Conservation (phyloP, 2,113 vertebrate genomes). For the Acrocephalus arundinaceus region DNA sequence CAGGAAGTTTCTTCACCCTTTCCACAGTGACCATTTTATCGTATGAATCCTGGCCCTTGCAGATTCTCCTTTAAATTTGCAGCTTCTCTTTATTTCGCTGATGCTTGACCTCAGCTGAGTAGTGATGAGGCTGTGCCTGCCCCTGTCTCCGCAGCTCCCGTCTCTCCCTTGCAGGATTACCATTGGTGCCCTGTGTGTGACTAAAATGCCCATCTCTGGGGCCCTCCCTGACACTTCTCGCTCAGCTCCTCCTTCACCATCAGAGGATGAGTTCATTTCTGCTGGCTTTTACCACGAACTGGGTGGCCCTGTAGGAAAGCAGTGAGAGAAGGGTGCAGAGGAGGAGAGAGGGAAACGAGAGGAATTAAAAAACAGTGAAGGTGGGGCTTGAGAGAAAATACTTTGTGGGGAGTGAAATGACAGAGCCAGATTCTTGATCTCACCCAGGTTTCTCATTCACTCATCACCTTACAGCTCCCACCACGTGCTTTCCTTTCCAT, state of each 20-base stretch:
- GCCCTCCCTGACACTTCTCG: not conserved
- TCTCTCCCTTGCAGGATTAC: not conserved
- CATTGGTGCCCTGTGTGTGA: not conserved
- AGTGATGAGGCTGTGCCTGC: not conserved
- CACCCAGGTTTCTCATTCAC: slow-evolving; percentile 23
- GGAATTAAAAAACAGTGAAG: slow-evolving; percentile 7
- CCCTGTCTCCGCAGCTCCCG: fast-evolving
- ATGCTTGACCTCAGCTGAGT: not conserved
- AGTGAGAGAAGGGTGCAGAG: not conserved
- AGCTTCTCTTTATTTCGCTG: not conserved
- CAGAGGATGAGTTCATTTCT: not conserved
- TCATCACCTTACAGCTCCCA: slow-evolving; percentile 9
- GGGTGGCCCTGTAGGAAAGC: slow-evolving; percentile 10
- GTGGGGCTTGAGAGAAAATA: slow-evolving; percentile 29
- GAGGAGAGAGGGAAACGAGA: not conserved
- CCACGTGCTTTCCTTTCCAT: not conserved
- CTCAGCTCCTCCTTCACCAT: not conserved
- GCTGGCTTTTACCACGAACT: not conserved
- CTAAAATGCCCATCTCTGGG: not conserved
- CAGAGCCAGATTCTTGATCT: slow-evolving; percentile 1
- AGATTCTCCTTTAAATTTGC: not conserved
- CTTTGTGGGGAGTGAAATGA: slow-evolving; percentile 51
- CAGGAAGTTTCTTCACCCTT: not conserved
- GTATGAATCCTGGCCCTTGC: not conserved
- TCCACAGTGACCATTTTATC: not conserved